These are phyloP conservation scores for Galerucella nymphaeae DNA, from an alignment of 2,888 invertebrate species.

Conservation along the genomic window DNA sequence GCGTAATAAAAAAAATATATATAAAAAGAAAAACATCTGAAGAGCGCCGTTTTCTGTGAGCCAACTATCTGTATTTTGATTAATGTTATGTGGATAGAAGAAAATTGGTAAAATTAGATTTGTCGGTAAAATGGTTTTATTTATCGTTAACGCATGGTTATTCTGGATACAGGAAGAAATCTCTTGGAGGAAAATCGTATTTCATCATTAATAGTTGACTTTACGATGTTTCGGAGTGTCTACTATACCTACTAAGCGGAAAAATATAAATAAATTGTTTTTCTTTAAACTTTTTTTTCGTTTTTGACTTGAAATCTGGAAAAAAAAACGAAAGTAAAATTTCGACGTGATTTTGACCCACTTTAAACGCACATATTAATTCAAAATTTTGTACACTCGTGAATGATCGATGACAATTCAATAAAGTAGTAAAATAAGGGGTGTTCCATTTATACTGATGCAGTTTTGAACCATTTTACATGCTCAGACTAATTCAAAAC, in stretches of 20 bases:
- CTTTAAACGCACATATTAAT: too few relatives aligned
- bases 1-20: slow-evolving; percentile 23
- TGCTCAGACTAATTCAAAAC: too few relatives aligned
- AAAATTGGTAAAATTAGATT: slow-evolving; percentile 44
- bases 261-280: too few relatives aligned
- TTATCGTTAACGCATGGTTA: slow-evolving; percentile 39
- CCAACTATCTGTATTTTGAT: slow-evolving; percentile 33
- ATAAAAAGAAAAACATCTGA: slow-evolving; percentile 21
- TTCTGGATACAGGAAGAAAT: slow-evolving; percentile 31
- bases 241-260: slow-evolving; percentile 8
- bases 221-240: slow-evolving; percentile 24
- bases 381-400: too few relatives aligned
- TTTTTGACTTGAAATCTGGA: too few relatives aligned
- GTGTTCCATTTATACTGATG: too few relatives aligned
- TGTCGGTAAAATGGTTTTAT: slow-evolving; percentile 37
- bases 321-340: too few relatives aligned
- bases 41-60: neutral
- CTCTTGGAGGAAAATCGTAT: slow-evolving; percentile 11
- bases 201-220: slow-evolving; percentile 32
- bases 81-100: slow-evolving; percentile 26
- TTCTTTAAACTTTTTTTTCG: too few relatives aligned
- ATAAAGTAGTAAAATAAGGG: too few relatives aligned
- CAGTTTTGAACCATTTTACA: too few relatives aligned
- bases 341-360: too few relatives aligned
- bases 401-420: too few relatives aligned